Evolutionary conservation across 2,888 invertebrate genomes (phyloP).

Genomic region (Caenorhabditis doughertyi): DNA sequence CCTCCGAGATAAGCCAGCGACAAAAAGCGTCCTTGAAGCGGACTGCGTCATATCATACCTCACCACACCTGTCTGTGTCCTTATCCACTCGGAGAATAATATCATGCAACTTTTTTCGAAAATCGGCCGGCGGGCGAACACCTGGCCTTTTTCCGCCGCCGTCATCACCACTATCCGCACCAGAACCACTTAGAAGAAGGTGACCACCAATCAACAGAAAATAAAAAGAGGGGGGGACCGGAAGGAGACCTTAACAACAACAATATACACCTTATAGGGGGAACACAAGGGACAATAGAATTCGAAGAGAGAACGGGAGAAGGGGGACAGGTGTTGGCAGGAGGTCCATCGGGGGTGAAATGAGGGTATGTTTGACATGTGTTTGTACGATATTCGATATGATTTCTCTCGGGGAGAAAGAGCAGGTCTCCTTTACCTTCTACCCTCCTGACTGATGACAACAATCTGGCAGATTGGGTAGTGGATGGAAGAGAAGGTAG

Average conservation of each 20-base stretch:
- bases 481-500: constrained; percentile 10
- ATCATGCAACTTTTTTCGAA: no score
- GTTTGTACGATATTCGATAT: constrained; percentile 66
- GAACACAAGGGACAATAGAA: background rate
- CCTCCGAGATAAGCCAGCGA: no score
- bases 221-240: constrained; percentile 21
- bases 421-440: no score
- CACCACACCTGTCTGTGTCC: no score
- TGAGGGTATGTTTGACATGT: constrained; percentile 57
- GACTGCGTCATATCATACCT: no score
- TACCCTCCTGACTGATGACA: constrained; percentile 58
- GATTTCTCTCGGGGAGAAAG: constrained; percentile 53
- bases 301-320: background rate
- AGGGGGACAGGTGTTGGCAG: constrained; percentile 48
- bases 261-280: constrained; percentile 3
- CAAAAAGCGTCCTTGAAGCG: no score
- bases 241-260: constrained; percentile 35
- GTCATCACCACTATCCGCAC: no score
- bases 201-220: constrained; percentile 17
- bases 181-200: background rate
- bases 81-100: no score
- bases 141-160: no score
- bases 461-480: constrained; percentile 45
- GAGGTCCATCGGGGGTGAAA: background rate
- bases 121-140: no score